Base-by-base conservation (phyloP, 2,113 vertebrate species). In the Dunckerocampus dactyliophorus region DNA sequence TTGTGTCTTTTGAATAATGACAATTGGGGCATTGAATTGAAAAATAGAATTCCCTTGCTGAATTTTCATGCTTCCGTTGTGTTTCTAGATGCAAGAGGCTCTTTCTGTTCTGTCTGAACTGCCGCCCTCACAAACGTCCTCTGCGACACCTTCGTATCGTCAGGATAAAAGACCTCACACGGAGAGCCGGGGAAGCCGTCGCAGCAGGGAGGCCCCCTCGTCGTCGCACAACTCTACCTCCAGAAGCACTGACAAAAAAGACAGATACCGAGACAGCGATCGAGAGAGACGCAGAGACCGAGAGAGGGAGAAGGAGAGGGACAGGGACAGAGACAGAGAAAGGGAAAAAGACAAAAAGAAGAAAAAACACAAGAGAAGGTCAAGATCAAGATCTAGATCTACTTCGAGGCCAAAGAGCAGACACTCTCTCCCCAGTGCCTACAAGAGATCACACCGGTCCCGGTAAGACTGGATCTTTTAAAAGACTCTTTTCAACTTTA, bases 321-420 rank as follows among this genome's bases (percentile, higher is more conserved):
- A 80, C n/a, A 61, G 77, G 13, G 68, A 75, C 3, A 43, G 39
- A 43, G 39, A 34, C 37, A 80, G 82, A 72, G 89, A 80, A 0
- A 75, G 82, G 28, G 95, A 97, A 64, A 92, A 82, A 66, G 94
- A 98, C 37, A 97, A 93, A 88, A 95, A 94, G 79, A 96, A 92
- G 74, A 97, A 98, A 67, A 99, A 98, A 75, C 94, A 94, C 82
- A 98, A 93, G 82, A 94, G 92, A 59, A 91, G 93, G 37, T 96
- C 94, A 5, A 88, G 93, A 39, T 96, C 94, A 5, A 88, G 94
- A 10, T 91, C 95, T 1, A 70, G 90, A 8, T 96, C 94, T 0
- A 88, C 82, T 0, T 92, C 93, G 48, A 93, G 85, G 65, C 85
- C 94, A 22, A 97, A 95, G 89, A 92, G 85, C 65, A 95, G 93